Evolutionary conservation across 2,113 vertebrate species (phyloP), one percentile per base, ranked within the genome.

Genomic region (Psilopsiagon aurifrons): DNA sequence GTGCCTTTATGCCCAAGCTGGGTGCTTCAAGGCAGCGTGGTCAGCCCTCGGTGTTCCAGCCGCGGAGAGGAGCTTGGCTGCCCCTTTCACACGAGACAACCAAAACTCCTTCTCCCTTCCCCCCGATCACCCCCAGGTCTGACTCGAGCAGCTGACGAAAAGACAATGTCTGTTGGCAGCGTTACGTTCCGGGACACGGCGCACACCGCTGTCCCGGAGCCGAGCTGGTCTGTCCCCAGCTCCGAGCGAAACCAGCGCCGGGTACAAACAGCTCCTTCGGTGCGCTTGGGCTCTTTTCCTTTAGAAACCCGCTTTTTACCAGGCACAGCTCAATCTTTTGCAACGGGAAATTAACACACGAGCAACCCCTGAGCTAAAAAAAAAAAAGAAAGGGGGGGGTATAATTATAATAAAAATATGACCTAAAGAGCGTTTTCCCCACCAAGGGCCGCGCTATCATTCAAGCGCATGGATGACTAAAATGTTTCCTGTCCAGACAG

Each of bases 401-500:
- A 59, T 23, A n/a, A 59, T 59, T 7, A n/a, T n/a, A n/a, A n/a
- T n/a, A 59, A 41, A 74, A 44, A 41, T 76, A 55, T 1, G 3
- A 33, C 54, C 83, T 29, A 22, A 35, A 23, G 60, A 75, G 39
- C 59, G 24, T 59, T 46, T 33, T 69, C 81, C 76, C 67, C 83
- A 39, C 23, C 86, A 3, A 62, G 86, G 90, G 88, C 71, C 17
- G 63, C 10, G 57, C 83, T 82, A 87, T 57, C 87, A 76, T 60
- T 55, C 76, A 18, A 62, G 47, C 20, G 76, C 55, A 41, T 15
- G 69, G 5, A 74, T 12, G 77, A 79, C 82, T 66, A 8, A 57
- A 96, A 87, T n/a, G 66, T 93, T 93, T 90, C 94, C 96, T 74
- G 89, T 47, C 89, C 96, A 95, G 89, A 74, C 96, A 76, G 80